A percentile compares a stretch with the other conserved stretches of the same genome.
Conservation (phyloP, 2,888 invertebrate genomes). For the Andrena bicolor region DNA sequence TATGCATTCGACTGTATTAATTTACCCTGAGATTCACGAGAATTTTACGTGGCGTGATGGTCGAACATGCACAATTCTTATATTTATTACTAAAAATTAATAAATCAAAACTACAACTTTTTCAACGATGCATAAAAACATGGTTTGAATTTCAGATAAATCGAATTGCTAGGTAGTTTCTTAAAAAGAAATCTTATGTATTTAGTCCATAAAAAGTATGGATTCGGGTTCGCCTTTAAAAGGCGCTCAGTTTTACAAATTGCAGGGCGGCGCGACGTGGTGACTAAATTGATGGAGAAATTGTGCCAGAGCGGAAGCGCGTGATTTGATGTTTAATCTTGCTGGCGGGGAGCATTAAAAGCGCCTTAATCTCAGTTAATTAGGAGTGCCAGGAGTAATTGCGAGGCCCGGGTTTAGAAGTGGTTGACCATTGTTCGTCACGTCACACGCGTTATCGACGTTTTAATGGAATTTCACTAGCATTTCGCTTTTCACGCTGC, state of each 20-base stretch:
- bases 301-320: constrained; percentile 29
- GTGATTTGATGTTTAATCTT: constrained; percentile 52
- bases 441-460: constrained; percentile 39
- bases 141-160: too few species aligned
- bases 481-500: neutral
- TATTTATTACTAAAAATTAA: too few species aligned
- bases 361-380: constrained; percentile 61
- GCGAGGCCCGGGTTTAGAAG: constrained; percentile 34
- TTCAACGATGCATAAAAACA: too few species aligned
- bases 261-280: constrained; percentile 2
- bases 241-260: constrained; percentile 41
- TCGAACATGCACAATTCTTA: too few species aligned
- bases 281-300: constrained; percentile 45
- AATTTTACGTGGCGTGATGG: too few species aligned
- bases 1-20: too few species aligned
- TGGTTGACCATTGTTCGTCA: constrained; percentile 59
- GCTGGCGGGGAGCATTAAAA: constrained; percentile 32
- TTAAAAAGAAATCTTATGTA: too few species aligned
- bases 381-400: constrained; percentile 56
- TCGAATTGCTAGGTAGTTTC: too few species aligned
- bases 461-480: constrained; percentile 41
- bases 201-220: neutral
- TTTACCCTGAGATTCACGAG: too few species aligned
- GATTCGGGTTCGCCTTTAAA: constrained; percentile 33
- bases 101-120: too few species aligned